Evolutionary conservation across 2,888 invertebrate species (phyloP).

Genomic region (Pyrochroa serraticornis): DNA sequence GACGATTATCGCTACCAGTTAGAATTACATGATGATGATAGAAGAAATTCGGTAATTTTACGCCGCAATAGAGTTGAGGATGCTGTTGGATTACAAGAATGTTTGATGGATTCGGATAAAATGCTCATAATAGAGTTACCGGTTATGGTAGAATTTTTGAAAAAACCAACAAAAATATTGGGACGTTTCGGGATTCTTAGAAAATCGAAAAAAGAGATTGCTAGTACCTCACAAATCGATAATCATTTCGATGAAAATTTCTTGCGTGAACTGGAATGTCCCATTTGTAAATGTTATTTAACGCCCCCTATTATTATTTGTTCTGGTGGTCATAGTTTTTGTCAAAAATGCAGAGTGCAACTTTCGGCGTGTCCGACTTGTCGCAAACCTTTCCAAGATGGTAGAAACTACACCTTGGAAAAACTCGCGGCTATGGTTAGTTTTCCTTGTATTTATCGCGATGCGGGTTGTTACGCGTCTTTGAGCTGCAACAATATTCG

Average conservation of each 20-base stretch:
- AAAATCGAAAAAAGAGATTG: conserved; percentile 21
- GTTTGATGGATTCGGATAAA: conserved; percentile 17
- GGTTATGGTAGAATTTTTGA: conserved; percentile 11
- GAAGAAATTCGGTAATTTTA: conserved; percentile 24
- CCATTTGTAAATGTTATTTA: conserved; percentile 14
- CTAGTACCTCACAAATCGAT: neutral
- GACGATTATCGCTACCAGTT: conserved; percentile 28
- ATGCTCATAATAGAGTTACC: conserved; percentile 20
- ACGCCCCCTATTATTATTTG: conserved; percentile 14
- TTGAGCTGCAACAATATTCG: neutral
- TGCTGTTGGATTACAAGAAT: conserved; percentile 9
- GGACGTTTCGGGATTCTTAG: conserved; percentile 21
- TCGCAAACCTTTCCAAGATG: conserved; percentile 12
- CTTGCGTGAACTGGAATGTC: conserved; percentile 12
- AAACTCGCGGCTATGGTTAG: conserved; percentile 10
- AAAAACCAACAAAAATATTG: conserved; percentile 10
- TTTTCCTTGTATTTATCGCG: conserved; percentile 9
- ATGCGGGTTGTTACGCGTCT: conserved; percentile 4
- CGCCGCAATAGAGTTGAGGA: conserved; percentile 14
- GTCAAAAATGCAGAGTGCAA: conserved; percentile 1
- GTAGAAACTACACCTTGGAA: conserved; percentile 12
- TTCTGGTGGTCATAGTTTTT: conserved; percentile 13
- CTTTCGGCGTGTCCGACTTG: conserved; percentile 14
- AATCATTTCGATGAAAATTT: conserved; percentile 8
- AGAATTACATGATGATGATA: conserved; percentile 21